Conservation (phyloP, 2,888 invertebrate genomes). For the Agrenia bidenticulata region DNA sequence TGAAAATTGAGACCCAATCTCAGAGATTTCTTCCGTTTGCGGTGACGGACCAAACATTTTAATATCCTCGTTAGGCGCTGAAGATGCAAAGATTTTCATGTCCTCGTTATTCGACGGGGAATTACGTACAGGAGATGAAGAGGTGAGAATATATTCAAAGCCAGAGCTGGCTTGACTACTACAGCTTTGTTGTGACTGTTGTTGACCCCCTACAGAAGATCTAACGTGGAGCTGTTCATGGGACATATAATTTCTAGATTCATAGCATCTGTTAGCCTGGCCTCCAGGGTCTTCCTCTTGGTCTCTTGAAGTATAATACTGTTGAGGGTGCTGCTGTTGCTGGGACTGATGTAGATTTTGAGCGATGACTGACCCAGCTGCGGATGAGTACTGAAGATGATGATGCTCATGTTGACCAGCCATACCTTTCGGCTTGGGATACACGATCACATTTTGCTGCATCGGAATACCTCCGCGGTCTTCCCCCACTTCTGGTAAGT, state of each 20-base stretch:
- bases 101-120: neutral
- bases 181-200: neutral
- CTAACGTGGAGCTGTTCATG: too few species aligned
- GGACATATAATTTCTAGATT: too few species aligned
- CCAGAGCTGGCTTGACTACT: neutral
- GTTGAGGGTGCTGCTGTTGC: conserved; percentile 44
- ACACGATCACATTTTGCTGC: conserved; percentile 52
- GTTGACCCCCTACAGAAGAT: neutral
- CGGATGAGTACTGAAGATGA: conserved; percentile 39
- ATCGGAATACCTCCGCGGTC: conserved; percentile 29
- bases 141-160: neutral
- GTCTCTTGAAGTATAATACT: conserved; percentile 41
- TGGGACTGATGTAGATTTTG: conserved; percentile 44
- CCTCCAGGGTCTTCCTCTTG: conserved; percentile 16
- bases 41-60: neutral
- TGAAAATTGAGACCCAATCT: conserved; percentile 32
- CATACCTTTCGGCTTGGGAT: conserved; percentile 51
- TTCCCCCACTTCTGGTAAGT: conserved; percentile 33
- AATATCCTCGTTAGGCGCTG: neutral
- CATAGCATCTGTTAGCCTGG: neutral
- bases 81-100: neutral
- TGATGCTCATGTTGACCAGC: conserved; percentile 27
- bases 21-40: neutral
- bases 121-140: neutral
- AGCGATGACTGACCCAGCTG: conserved; percentile 45